phyloP scores from a whole-genome alignment of 2,113 vertebrate species.

The Spizaetus ornatus region DNA sequence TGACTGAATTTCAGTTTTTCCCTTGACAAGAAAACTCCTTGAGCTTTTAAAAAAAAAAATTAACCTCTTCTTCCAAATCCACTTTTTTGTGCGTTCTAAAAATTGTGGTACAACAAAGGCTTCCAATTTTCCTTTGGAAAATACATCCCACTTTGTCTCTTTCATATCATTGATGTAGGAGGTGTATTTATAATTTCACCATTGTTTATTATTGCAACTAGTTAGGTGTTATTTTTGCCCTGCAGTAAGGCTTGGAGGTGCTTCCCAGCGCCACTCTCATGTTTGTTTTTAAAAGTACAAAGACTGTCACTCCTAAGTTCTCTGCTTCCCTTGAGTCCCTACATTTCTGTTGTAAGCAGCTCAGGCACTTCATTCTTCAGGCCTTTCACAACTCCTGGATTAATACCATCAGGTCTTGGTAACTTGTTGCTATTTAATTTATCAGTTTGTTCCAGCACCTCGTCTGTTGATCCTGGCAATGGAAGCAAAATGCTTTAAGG shows the following conservation, averaged over 20 bases:
- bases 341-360: not conserved
- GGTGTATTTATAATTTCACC: not conserved
- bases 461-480: slow-evolving; percentile 55
- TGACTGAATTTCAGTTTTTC: not conserved
- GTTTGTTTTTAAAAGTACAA: slow-evolving; percentile 47
- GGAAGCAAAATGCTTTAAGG: slow-evolving; percentile 35
- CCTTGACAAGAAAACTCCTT: not conserved
- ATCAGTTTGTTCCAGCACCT: slow-evolving; percentile 57
- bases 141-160: not conserved
- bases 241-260: not conserved
- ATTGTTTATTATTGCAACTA: not conserved
- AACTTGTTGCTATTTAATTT: slow-evolving; percentile 58
- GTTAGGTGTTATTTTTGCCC: slow-evolving; percentile 43
- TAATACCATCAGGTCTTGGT: slow-evolving; percentile 51
- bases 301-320: not conserved
- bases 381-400: slow-evolving; percentile 37
- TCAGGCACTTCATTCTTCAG: slow-evolving; percentile 40
- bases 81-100: not conserved
- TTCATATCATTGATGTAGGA: not conserved
- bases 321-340: not conserved
- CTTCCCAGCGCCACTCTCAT: not conserved
- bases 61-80: not conserved
- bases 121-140: not conserved
- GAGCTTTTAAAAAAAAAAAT: not conserved
- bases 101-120: not conserved